These are phyloP conservation scores for Germaria angustata DNA, from an alignment of 2,888 invertebrate genomes.

Conservation along the genomic window DNA sequence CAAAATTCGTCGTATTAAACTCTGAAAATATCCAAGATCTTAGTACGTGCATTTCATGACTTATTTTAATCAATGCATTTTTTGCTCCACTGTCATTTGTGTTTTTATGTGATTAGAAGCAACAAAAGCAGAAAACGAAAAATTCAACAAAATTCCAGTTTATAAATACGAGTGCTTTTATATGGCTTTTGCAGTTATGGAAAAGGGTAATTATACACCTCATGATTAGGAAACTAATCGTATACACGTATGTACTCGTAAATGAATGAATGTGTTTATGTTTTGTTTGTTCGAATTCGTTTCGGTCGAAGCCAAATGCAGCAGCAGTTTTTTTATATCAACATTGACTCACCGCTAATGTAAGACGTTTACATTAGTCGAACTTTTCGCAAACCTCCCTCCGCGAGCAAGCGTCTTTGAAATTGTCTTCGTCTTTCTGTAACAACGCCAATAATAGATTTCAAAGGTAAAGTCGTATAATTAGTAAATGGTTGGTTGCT, in stretches of 20 bases:
- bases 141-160: slow-evolving; percentile 40
- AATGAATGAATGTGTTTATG: slow-evolving; percentile 15
- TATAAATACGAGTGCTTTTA: slow-evolving; percentile 34
- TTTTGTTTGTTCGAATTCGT: neutral
- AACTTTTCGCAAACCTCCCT: neutral
- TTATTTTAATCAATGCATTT: no score
- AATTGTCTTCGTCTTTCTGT: slow-evolving; percentile 11
- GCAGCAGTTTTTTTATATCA: neutral
- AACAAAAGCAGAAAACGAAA: neutral
- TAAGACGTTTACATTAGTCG: slow-evolving; percentile 14
- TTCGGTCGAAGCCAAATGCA: slow-evolving; percentile 28
- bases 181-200: slow-evolving; percentile 46
- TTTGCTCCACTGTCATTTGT: slow-evolving; percentile 18
- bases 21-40: no score
- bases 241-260: neutral
- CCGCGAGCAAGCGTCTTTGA: neutral
- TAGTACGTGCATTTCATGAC: no score
- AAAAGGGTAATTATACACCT: slow-evolving; percentile 58
- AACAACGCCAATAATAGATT: slow-evolving; percentile 37
- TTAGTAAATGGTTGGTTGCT: slow-evolving; percentile 56
- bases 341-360: slow-evolving; percentile 26
- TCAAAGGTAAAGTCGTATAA: slow-evolving; percentile 52
- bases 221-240: slow-evolving; percentile 38
- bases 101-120: slow-evolving; percentile 9
- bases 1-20: no score